Evolutionary conservation across 2,797 vertebrate genomes (phyloP).

Genomic region (Antennarius maculatus): DNA sequence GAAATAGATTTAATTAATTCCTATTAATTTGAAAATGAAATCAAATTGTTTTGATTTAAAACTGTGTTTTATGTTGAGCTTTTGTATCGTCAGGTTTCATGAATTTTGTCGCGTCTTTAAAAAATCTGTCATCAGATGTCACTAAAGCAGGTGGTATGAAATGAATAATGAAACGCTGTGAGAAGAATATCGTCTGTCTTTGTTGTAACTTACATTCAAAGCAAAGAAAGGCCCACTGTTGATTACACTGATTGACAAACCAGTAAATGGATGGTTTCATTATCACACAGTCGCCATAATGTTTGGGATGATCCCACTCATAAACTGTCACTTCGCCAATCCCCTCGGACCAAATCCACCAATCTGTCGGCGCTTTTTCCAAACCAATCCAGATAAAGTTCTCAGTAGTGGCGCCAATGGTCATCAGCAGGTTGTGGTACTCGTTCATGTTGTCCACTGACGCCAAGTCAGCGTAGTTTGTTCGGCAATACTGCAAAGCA

Average conservation of each 20-base stretch:
- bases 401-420: too few relatives aligned
- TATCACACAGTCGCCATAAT: background rate
- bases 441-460: background rate
- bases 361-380: background rate
- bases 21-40: too few relatives aligned
- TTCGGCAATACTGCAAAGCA: background rate
- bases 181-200: too few relatives aligned
- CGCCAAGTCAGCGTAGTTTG: background rate
- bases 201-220: background rate
- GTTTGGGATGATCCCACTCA: fast-evolving
- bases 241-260: fast-evolving
- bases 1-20: too few relatives aligned
- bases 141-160: too few relatives aligned
- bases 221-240: background rate
- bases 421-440: fast-evolving
- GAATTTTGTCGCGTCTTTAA: too few relatives aligned
- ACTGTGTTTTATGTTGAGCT: too few relatives aligned
- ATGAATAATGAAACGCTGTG: too few relatives aligned
- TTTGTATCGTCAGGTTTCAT: too few relatives aligned
- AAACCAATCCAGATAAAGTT: background rate
- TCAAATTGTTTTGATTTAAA: too few relatives aligned
- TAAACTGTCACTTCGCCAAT: background rate
- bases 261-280: fast-evolving
- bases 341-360: conserved; percentile 6
- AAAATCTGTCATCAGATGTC: too few relatives aligned